These are phyloP conservation scores for Speoplatyrhinus poulsoni DNA, from an alignment of 2,113 vertebrate species.

Conservation along the genomic window DNA sequence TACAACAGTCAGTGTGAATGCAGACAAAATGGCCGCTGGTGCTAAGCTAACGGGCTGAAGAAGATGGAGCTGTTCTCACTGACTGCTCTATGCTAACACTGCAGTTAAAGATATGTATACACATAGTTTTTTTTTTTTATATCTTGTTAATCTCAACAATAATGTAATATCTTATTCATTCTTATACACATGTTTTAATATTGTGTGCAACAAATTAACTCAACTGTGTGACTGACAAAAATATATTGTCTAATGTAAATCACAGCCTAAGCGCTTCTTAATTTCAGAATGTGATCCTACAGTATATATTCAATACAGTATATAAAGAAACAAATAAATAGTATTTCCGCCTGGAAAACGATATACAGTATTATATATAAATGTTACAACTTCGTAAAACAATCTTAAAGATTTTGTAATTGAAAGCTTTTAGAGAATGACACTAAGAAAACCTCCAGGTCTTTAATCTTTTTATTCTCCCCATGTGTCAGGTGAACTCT, in stretches of 20 bases:
- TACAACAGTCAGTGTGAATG: slow-evolving; percentile 41
- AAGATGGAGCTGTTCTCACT: slow-evolving; percentile 59
- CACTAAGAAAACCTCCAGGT: slow-evolving; percentile 61
- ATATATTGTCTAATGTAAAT: not conserved
- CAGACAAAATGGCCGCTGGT: slow-evolving; percentile 79
- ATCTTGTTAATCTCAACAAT: no score
- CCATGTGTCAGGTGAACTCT: slow-evolving; percentile 66
- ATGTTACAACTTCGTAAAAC: slow-evolving; percentile 70
- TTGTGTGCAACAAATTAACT: no score
- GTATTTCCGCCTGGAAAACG: slow-evolving; percentile 59
- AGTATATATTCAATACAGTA: not conserved
- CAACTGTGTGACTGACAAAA: not conserved
- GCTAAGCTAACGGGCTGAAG: slow-evolving; percentile 63
- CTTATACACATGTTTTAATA: no score
- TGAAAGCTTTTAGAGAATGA: slow-evolving; percentile 67
- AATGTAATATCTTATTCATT: no score
- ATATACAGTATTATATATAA: slow-evolving; percentile 24
- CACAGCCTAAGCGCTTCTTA: not conserved
- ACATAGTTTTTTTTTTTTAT: not conserved
- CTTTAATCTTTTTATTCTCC: slow-evolving; percentile 32
- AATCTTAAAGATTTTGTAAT: slow-evolving; percentile 72
- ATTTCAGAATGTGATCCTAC: slow-evolving; percentile 27
- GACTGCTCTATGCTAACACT: slow-evolving; percentile 26
- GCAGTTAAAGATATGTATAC: not conserved
- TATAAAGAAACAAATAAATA: no score